Percentiles rank a stretch among this genome's conserved stretches.
These are phyloP conservation scores for Panthera leo DNA, from an alignment of 2,113 vertebrate species.

Conservation along the genomic window DNA sequence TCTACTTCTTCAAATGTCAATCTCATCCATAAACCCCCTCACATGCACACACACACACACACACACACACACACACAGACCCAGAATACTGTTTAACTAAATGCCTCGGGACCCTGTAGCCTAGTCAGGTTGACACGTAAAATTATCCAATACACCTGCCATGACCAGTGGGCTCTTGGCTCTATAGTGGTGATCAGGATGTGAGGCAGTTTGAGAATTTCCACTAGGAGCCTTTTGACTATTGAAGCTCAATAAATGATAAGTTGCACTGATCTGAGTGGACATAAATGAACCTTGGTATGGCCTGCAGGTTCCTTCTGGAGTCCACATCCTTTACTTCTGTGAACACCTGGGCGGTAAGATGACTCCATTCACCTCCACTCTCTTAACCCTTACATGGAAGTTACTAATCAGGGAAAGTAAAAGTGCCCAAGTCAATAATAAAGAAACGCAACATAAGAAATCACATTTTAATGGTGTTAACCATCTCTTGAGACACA, in stretches of 20 bases:
- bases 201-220: not conserved
- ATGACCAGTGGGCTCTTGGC: not conserved
- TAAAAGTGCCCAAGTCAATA: not conserved
- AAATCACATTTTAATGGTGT: not conserved
- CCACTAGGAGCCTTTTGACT: not conserved
- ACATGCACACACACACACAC: too few relatives aligned
- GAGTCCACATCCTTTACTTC: not conserved
- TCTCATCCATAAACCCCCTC: not conserved
- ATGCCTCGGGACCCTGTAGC: not conserved
- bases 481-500: not conserved
- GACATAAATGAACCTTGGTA: not conserved
- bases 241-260: not conserved
- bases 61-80: not conserved
- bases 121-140: not conserved
- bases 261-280: not conserved
- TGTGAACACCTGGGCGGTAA: not conserved
- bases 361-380: not conserved
- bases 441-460: not conserved
- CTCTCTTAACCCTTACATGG: not conserved
- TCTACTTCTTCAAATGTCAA: not conserved
- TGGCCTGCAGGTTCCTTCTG: not conserved
- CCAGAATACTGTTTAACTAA: not conserved
- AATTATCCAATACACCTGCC: not conserved
- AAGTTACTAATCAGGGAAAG: not conserved
- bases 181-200: not conserved